Evolutionary conservation across 92 coral and sea anemone genomes (phyloP), one percentile per base, ranked within the genome.

Genomic region (Phenganax marumi): DNA sequence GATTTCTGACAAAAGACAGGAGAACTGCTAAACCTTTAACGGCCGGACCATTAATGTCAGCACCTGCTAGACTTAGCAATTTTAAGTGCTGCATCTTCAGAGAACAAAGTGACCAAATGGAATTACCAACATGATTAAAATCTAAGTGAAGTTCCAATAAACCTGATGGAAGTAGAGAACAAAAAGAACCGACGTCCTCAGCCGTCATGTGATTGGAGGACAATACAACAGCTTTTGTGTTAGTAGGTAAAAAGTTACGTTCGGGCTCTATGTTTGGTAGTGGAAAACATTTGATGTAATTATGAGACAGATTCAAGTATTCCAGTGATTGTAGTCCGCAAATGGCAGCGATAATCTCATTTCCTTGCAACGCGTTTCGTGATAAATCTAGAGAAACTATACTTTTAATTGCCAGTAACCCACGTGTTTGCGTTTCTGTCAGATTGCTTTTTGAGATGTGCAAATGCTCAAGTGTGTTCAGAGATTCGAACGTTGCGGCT

Each of bases 281-380:
- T 56, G 62, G 62, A 56, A 56, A 56, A n/a, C 4, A 8, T 60
- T 33, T n/a, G 6, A 60, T 21, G 26, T 60, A 16, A 33, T 60
- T 60, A 60, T n/a, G 5, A 71, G 54, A 5, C 17, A 48, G 54
- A 68, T 47, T 19, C 17, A 71, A 24, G 0, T 71, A 54, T 71
- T 71, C 76, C 25, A 71, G 25, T 11, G 76, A 71, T 51, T 71
- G 76, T 50, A 71, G 76, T 73, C 22, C 24, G 11, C 66, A 60
- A 60, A 60, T n/a, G 3, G 24, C 66, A n/a, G 8, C 6, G 66
- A 60, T 60, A 1, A 60, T 60, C 22, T 60, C 21, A 60, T 21
- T 60, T 60, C 66, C 66, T 33, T 60, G 66, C 26, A 60, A 60
- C 22, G 66, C 66, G 22, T 60, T 60, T 60, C 22, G 66, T 60